These are phyloP conservation scores for Hemiprocne comata DNA, from an alignment of 2,113 vertebrate genomes.

Conservation along the genomic window DNA sequence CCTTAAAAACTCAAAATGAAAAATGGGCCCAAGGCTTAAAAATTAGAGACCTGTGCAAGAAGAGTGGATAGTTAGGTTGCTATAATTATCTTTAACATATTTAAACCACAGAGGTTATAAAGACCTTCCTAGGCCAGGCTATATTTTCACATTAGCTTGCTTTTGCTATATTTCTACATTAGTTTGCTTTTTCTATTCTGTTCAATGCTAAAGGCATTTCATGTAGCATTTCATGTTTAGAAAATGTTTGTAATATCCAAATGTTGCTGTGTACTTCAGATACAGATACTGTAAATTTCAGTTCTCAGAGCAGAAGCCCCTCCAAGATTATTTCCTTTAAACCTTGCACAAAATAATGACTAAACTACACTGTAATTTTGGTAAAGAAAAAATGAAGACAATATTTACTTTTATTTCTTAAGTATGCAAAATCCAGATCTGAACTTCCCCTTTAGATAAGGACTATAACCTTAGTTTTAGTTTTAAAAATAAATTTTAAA, in stretches of 20 bases:
- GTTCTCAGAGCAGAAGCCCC: not conserved
- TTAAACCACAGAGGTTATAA: not conserved
- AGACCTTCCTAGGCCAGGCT: not conserved
- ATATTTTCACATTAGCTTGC: not conserved
- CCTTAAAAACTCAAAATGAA: constrained; percentile 32
- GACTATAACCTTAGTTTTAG: not conserved
- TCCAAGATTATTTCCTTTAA: not conserved
- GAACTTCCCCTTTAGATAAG: not conserved
- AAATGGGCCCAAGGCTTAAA: constrained; percentile 17
- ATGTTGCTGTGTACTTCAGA: not conserved
- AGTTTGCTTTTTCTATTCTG: not conserved
- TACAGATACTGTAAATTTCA: not conserved
- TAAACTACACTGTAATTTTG: not conserved
- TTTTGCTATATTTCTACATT: not conserved
- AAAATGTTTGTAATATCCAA: not conserved
- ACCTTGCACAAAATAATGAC: not conserved
- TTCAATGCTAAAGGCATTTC: not conserved
- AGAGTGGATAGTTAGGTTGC: not conserved
- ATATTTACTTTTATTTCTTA: not conserved
- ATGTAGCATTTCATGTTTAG: not conserved
- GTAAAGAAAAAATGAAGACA: not conserved
- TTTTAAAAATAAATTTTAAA: not conserved
- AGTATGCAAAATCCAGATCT: not conserved
- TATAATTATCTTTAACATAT: not conserved
- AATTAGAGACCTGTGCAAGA: constrained; percentile 35